phyloP scores from a whole-genome alignment of 2,113 vertebrate genomes.

The Puffinus mauretanicus region DNA sequence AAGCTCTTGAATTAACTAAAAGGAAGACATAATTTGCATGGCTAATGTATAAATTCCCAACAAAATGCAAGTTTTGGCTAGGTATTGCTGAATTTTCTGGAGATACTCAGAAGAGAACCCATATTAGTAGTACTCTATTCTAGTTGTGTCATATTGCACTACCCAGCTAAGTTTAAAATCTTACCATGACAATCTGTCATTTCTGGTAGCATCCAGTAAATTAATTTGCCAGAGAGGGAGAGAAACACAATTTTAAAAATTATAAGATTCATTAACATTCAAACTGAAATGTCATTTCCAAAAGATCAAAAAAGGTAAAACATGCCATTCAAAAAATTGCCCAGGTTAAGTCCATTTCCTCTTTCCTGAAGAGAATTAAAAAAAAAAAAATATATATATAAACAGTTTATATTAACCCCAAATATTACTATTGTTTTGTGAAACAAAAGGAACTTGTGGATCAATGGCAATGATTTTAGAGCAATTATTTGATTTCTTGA shows the following conservation, averaged over 20 bases:
- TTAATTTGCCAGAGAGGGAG: background rate
- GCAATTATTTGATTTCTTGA: conserved; percentile 5
- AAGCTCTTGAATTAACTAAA: background rate
- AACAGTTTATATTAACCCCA: background rate
- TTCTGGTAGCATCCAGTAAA: background rate
- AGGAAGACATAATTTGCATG: background rate
- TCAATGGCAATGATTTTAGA: background rate
- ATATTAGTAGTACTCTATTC: background rate
- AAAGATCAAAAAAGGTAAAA: background rate
- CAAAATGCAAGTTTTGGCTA: background rate
- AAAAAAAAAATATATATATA: background rate
- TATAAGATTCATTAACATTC: background rate
- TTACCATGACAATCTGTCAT: background rate
- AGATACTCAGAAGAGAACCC: background rate
- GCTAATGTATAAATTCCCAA: background rate
- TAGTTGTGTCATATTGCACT: background rate
- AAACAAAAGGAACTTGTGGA: background rate
- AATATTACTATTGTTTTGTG: background rate
- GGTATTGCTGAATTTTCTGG: background rate
- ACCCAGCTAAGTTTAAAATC: background rate
- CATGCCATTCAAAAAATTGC: background rate
- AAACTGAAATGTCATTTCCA: background rate
- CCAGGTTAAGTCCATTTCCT: background rate
- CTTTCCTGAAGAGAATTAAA: background rate
- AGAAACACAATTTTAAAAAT: background rate